A percentile compares a stretch with the other conserved stretches of the same genome.
These are phyloP conservation scores for Flabesymbios commensalis DNA, from an alignment of 2,888 invertebrate species.

Conservation along the genomic window DNA sequence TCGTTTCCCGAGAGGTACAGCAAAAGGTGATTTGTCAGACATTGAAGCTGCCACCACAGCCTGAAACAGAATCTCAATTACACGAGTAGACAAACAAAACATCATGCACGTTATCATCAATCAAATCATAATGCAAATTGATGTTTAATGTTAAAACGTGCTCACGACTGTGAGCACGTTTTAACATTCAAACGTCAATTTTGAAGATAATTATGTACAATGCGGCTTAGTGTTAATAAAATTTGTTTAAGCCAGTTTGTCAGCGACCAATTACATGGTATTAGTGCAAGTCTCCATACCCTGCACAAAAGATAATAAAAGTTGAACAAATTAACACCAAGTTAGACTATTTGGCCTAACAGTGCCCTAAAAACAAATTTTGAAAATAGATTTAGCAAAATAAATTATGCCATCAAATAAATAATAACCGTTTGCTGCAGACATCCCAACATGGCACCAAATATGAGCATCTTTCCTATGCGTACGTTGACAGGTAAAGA, in stretches of 20 bases:
- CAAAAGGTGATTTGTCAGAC: constrained; percentile 58
- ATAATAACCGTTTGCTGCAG: constrained; percentile 53
- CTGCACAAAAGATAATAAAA: too few relatives aligned
- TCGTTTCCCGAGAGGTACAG: constrained; percentile 48
- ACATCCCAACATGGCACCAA: constrained; percentile 55
- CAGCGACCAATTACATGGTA: too few relatives aligned
- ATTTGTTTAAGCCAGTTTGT: too few relatives aligned
- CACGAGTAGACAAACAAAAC: background rate
- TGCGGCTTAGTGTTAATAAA: too few relatives aligned
- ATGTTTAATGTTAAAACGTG: too few relatives aligned
- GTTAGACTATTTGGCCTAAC: background rate
- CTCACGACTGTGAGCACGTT: too few relatives aligned
- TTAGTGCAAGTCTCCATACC: too few relatives aligned
- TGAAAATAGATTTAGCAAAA: background rate
- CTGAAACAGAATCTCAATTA: constrained; percentile 31
- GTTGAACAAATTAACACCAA: background rate
- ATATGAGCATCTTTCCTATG: constrained; percentile 58
- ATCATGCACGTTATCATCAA: too few relatives aligned
- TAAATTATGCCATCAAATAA: background rate
- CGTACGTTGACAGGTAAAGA: constrained; percentile 55
- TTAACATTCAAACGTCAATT: too few relatives aligned
- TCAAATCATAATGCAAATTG: too few relatives aligned
- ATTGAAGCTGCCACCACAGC: constrained; percentile 57
- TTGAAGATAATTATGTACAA: too few relatives aligned
- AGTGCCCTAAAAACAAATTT: background rate